phyloP scores from a whole-genome alignment of 2,888 invertebrate species.

The Phrixothrix hirtus region DNA sequence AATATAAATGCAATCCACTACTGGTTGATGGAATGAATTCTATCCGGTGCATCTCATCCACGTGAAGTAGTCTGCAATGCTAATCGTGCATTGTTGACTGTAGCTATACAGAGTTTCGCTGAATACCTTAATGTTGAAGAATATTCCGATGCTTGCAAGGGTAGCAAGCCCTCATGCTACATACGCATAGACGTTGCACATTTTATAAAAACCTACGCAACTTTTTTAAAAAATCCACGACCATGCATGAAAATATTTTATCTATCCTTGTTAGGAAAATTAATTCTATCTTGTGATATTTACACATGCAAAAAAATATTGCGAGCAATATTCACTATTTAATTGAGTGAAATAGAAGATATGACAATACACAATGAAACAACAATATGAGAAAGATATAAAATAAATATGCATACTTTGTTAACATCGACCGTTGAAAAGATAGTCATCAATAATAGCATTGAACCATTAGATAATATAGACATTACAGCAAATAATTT shows the following conservation, averaged over 20 bases:
- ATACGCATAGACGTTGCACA: constrained; percentile 1
- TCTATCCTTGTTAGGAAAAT: not conserved
- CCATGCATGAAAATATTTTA: constrained; percentile 2
- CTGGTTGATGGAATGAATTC: not conserved
- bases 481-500: too few species aligned
- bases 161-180: not conserved
- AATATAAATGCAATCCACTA: not conserved
- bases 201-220: not conserved
- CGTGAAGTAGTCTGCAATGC: not conserved
- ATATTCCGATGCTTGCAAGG: not conserved
- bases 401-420: not conserved
- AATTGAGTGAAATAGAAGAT: constrained; percentile 3
- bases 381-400: constrained; percentile 3
- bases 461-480: too few species aligned
- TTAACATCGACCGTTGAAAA: too few species aligned
- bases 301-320: not conserved
- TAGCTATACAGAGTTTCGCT: not conserved
- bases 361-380: not conserved
- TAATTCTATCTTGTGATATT: constrained; percentile 1
- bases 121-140: not conserved
- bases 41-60: not conserved
- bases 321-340: constrained; percentile 1
- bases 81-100: not conserved
- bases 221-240: not conserved
- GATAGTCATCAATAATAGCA: too few species aligned